Evolutionary conservation across 1,140 invertebrate genomes (phyloP).

Genomic region (Pemphigus obesinymphae): DNA sequence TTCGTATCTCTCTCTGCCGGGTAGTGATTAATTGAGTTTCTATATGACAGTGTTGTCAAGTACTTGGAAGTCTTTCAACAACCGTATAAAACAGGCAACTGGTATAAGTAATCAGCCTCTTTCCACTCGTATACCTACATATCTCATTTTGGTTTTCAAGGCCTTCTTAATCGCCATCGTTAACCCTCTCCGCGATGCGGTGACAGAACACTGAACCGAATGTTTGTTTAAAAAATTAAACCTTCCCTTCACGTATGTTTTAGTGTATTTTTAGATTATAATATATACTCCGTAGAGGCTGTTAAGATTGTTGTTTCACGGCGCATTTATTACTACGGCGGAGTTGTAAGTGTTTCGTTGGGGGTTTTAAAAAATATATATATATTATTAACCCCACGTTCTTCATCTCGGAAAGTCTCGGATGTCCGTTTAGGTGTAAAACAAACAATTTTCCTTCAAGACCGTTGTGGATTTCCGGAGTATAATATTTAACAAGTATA

Average conservation of each 20-base stretch:
- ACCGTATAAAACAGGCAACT: background rate
- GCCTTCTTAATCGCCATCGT: constrained; percentile 4
- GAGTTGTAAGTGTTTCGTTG: too few species aligned
- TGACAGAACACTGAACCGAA: background rate
- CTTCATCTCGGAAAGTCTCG: background rate
- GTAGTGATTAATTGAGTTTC: background rate
- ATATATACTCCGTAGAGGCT: background rate
- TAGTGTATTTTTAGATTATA: constrained; percentile 21
- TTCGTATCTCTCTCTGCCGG: background rate
- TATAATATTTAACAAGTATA: too few species aligned
- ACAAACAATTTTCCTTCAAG: background rate
- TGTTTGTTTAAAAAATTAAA: constrained; percentile 36
- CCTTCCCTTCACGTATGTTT: background rate
- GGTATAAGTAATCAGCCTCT: background rate
- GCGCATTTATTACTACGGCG: background rate
- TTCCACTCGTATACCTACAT: background rate
- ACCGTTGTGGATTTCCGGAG: too few species aligned
- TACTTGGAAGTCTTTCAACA: background rate
- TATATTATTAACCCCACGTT: background rate
- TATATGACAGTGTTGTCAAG: background rate
- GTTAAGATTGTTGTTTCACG: constrained; percentile 5
- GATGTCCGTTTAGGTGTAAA: background rate
- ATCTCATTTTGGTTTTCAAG: constrained; percentile 4
- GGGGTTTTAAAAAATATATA: background rate
- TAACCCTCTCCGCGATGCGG: background rate